Evolutionary conservation across 2,113 vertebrate species (phyloP).

Genomic region (Nycticryphes semicollaris): DNA sequence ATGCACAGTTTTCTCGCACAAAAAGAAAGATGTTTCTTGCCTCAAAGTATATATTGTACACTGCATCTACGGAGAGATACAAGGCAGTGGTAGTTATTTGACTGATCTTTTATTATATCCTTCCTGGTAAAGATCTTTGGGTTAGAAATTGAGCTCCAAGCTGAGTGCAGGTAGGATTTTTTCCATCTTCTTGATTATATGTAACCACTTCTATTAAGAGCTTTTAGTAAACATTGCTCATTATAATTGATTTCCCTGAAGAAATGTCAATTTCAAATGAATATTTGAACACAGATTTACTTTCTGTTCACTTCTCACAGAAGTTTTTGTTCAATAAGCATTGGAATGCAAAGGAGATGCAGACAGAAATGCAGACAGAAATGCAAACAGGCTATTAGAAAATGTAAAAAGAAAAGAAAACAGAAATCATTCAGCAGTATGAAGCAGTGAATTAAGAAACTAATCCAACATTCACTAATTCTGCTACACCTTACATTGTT

Average conservation of each 20-base stretch:
- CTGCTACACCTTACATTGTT: neutral
- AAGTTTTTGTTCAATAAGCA: neutral
- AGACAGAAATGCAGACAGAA: neutral
- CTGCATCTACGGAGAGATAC: neutral
- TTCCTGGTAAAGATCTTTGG: neutral
- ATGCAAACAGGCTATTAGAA: neutral
- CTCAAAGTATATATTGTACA: neutral
- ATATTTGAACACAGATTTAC: neutral
- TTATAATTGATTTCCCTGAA: slow-evolving; percentile 10
- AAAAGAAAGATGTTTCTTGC: neutral
- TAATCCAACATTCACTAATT: neutral
- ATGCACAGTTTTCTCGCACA: neutral
- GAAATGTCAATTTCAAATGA: neutral
- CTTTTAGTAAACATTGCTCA: slow-evolving; percentile 20
- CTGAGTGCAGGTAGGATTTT: neutral
- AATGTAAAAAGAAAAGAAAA: neutral
- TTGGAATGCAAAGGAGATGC: neutral
- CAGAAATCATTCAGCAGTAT: neutral
- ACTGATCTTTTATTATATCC: neutral
- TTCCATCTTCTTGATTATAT: neutral
- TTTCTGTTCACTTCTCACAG: neutral
- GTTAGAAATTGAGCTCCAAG: neutral
- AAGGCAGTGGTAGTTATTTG: neutral
- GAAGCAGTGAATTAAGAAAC: neutral
- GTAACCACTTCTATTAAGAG: slow-evolving; percentile 3